Evolutionary conservation across 2,113 vertebrate species (phyloP), one percentile per base, ranked within the genome.

Genomic region (Otocyon megalotis): DNA sequence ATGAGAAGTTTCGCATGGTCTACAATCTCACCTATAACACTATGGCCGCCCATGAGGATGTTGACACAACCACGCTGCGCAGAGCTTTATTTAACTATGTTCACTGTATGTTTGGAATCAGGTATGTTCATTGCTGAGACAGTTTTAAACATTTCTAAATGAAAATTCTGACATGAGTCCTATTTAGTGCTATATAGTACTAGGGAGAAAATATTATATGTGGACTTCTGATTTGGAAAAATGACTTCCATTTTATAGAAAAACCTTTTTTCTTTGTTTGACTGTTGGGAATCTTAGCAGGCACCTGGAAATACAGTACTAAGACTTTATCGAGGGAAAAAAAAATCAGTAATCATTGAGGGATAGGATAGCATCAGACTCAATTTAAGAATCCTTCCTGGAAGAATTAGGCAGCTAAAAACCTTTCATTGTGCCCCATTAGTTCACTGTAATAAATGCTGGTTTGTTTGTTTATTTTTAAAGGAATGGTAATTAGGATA

Each of bases 71-170:
- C 97, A 99, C 97, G 15, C 97, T 99, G 93, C 98, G 98, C 97
- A 98, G 99, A 98, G 99, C 99, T 94, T 98, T 99, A 97, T 99
- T 99, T 98, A 99, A 99, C 98, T 99, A 99, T 50, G 99, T 99
- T 86, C 99, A 99, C 98, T 99, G 99, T 98, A 99, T 99, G 99
- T 99, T 99, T 96, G 99, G 99, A 98, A 99, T 99, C 98, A 99
- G 99, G 99, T 99, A 97, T 0, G 98, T 94, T 80, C 8, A 2
- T 35, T 48, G 1, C 58, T 9, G 14, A 90, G 24, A 62, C 54
- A 17, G 2, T n/a, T 86, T 43, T 35, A 58, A 15, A 32, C 1
- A 60, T 85, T 92, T 77, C 63, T 74, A 80, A 93, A 28, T 43
- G 65, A 67, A 60, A 65, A 67, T 43, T 90, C 74, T 71, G 26